Percentiles rank a stretch among this genome's conserved stretches.
These are phyloP conservation scores for Hydriomena furcata DNA, from an alignment of 2,888 invertebrate genomes.

Conservation along the genomic window DNA sequence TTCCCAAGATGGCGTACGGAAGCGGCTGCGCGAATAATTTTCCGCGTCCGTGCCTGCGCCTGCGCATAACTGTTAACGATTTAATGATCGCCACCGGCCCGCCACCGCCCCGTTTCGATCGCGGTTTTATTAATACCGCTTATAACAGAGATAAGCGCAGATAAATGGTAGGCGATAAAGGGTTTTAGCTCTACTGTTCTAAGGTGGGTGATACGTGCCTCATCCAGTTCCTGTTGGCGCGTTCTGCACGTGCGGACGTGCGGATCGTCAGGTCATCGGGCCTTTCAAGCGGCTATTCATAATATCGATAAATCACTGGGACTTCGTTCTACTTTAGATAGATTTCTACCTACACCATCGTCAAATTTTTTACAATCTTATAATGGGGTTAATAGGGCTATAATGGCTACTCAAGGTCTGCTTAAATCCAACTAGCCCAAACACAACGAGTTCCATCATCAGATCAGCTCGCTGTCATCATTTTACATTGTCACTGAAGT, in stretches of 20 bases:
- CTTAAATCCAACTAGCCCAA: too few species aligned
- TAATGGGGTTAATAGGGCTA: too few species aligned
- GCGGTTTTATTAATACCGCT: constrained; percentile 28
- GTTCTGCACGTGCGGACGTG: constrained; percentile 20
- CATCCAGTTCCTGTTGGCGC: constrained; percentile 9
- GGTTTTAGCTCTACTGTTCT: constrained; percentile 11
- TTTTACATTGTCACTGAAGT: too few species aligned
- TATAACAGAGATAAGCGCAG: constrained; percentile 22
- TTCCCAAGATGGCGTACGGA: constrained; percentile 49
- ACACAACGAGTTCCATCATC: too few species aligned
- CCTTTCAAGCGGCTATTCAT: constrained; percentile 3
- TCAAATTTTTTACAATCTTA: too few species aligned
- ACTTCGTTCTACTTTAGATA: too few species aligned
- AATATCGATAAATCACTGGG: neutral
- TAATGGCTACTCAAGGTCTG: too few species aligned
- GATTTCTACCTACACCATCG: neutral
- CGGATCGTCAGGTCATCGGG: constrained; percentile 8
- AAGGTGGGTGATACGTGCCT: constrained; percentile 14
- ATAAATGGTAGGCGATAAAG: constrained; percentile 25
- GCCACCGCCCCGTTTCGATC: constrained; percentile 21
- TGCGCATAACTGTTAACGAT: constrained; percentile 68
- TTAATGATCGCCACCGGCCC: constrained; percentile 57
- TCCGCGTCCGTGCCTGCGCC: constrained; percentile 72
- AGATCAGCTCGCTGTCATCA: too few species aligned
- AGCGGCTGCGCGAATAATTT: constrained; percentile 72